A percentile compares a stretch with the other conserved stretches of the same genome.
Conservation (phyloP, 2,888 invertebrate species). For the Leptinotarsa haldemani region DNA sequence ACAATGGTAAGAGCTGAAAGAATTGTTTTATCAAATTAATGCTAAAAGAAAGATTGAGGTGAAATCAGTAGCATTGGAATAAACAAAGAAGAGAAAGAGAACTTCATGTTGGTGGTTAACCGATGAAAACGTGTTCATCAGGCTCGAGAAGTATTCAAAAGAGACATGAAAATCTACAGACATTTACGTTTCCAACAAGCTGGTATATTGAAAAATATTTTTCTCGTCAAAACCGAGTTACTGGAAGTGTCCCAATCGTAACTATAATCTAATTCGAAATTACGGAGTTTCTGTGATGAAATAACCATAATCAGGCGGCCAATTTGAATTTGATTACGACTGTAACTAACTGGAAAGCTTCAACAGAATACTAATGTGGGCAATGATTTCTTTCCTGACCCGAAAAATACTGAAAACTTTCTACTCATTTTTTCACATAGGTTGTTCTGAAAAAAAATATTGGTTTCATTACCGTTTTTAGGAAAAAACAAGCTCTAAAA, state of each 20-base stretch:
- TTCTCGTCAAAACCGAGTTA: background rate
- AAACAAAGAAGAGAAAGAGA: too few species aligned
- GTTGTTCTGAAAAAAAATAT: background rate
- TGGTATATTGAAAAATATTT: background rate
- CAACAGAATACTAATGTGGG: background rate
- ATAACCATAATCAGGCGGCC: background rate
- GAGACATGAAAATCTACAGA: too few species aligned
- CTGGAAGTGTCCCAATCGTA: background rate
- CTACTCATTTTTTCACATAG: background rate
- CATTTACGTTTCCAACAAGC: background rate
- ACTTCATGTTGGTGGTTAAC: too few species aligned
- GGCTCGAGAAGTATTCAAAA: too few species aligned
- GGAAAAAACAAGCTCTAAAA: too few species aligned
- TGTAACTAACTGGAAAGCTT: background rate
- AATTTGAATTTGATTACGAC: background rate
- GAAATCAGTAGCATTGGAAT: too few species aligned
- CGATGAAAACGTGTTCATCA: too few species aligned
- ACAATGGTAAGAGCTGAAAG: too few species aligned
- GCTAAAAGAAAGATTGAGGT: too few species aligned
- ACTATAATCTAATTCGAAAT: background rate
- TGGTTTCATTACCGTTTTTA: too few species aligned
- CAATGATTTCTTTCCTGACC: background rate
- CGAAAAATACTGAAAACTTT: background rate
- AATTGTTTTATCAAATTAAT: too few species aligned
- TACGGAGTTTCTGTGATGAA: constrained; percentile 1